Evolutionary conservation across 2,113 vertebrate species (phyloP).

Genomic region (Cheilinus undulatus): DNA sequence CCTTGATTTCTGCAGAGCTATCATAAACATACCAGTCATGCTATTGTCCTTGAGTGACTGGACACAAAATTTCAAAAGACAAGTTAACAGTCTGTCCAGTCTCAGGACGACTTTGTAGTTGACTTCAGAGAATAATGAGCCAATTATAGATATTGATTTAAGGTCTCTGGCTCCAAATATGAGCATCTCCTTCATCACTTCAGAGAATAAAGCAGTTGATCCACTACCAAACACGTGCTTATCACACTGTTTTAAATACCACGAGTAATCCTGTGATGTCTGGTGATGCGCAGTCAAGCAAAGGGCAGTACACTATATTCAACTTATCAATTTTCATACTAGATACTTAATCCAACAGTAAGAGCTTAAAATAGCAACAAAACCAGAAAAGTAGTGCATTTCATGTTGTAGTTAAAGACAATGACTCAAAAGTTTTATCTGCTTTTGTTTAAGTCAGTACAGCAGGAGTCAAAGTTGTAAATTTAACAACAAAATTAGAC

Average conservation of each 20-base stretch:
- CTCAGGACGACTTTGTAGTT: conserved; percentile 48
- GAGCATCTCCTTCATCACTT: conserved; percentile 38
- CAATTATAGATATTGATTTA: conserved; percentile 51
- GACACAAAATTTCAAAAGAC: conserved; percentile 54
- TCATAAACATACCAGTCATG: conserved; percentile 58
- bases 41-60: conserved; percentile 61
- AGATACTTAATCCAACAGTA: background rate
- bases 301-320: background rate
- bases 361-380: background rate
- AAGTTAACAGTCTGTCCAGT: conserved; percentile 53
- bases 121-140: conserved; percentile 54
- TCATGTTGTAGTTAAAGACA: too few relatives aligned
- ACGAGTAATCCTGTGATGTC: background rate
- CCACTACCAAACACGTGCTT: conserved; percentile 21
- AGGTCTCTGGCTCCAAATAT: conserved; percentile 20
- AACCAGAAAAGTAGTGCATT: background rate
- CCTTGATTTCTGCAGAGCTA: conserved; percentile 40
- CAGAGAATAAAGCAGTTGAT: conserved; percentile 15
- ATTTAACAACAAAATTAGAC: too few relatives aligned
- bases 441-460: too few relatives aligned
- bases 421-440: too few relatives aligned
- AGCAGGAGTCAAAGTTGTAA: too few relatives aligned
- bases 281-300: background rate
- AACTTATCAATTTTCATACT: background rate
- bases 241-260: conserved; percentile 6